Percentiles rank a stretch among this genome's conserved stretches.
These are phyloP conservation scores for Pseudochaenichthys georgianus DNA, from an alignment of 2,797 vertebrate species.

Conservation along the genomic window DNA sequence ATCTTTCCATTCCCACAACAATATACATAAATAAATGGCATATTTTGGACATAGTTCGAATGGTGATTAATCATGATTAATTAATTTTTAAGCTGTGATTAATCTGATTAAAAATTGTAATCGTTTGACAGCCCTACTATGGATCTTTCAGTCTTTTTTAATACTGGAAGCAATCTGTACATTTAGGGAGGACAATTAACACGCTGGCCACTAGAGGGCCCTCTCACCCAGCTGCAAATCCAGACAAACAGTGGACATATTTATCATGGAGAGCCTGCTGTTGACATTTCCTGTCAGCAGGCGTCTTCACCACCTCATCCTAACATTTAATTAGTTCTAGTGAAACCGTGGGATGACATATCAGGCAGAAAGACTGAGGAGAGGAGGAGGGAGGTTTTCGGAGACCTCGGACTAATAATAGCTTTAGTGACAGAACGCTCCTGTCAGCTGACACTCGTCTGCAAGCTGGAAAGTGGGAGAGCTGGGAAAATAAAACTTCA, in stretches of 20 bases:
- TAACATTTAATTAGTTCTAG: slow-evolving; percentile 78
- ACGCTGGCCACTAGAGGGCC: slow-evolving; percentile 73
- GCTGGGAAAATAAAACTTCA: slow-evolving; percentile 48
- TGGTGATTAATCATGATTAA: no score
- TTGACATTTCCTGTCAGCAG: slow-evolving; percentile 75
- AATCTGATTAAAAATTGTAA: no score
- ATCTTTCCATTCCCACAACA: no score
- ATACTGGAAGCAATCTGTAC: background rate
- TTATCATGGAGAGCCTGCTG: slow-evolving; percentile 49
- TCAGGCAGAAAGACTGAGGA: slow-evolving; percentile 45
- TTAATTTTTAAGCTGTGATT: no score
- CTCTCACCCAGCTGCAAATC: slow-evolving; percentile 36
- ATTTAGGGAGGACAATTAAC: background rate
- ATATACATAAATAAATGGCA: no score
- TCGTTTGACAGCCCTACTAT: background rate
- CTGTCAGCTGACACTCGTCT: slow-evolving; percentile 75
- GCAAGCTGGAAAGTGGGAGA: slow-evolving; percentile 73
- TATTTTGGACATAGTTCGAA: no score
- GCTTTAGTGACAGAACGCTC: slow-evolving; percentile 87
- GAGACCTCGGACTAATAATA: slow-evolving; percentile 84
- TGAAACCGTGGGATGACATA: slow-evolving; percentile 56
- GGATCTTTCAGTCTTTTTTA: background rate
- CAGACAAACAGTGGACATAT: slow-evolving; percentile 31
- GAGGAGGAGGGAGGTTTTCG: slow-evolving; percentile 56
- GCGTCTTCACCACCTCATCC: slow-evolving; percentile 69